phyloP scores from a whole-genome alignment of 2,113 vertebrate species.

The Antennarius striatus region DNA sequence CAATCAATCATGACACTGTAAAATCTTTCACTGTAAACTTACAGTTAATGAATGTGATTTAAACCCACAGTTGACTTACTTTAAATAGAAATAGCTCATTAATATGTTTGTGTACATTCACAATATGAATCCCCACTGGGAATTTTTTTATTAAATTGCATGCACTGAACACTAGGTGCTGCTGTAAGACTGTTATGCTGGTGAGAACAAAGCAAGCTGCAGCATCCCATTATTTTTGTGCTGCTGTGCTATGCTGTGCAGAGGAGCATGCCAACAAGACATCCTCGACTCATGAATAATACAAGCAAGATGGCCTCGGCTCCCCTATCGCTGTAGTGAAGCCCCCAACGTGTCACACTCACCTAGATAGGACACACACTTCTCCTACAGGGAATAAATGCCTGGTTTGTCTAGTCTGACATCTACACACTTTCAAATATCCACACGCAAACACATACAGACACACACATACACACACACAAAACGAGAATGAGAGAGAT shows the following conservation, averaged over 20 bases:
- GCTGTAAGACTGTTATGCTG: conserved; percentile 47
- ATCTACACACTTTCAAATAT: conserved; percentile 1
- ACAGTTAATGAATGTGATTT: too few species aligned
- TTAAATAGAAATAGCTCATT: too few species aligned
- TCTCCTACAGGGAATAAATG: conserved; percentile 55
- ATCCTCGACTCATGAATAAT: conserved; percentile 64
- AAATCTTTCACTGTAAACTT: too few species aligned
- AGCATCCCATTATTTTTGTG: conserved; percentile 40
- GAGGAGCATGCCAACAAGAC: conserved; percentile 42
- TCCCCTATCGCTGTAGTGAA: conserved; percentile 46
- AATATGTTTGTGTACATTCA: too few species aligned
- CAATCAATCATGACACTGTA: too few species aligned
- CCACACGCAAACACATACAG: background rate
- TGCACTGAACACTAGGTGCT: conserved; percentile 58
- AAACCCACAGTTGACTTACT: too few species aligned
- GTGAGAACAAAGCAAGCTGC: conserved; percentile 33
- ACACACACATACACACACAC: conserved; percentile 11
- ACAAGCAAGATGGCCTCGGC: conserved; percentile 53
- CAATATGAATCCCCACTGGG: too few species aligned
- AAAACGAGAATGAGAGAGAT: background rate
- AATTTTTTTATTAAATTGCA: conserved; percentile 13
- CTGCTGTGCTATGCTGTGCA: conserved; percentile 28
- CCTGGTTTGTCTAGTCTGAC: conserved; percentile 56
- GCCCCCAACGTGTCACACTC: conserved; percentile 65
- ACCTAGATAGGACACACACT: conserved; percentile 60